Conservation (phyloP, 2,888 invertebrate genomes). For the Phymatocera aterrima region DNA sequence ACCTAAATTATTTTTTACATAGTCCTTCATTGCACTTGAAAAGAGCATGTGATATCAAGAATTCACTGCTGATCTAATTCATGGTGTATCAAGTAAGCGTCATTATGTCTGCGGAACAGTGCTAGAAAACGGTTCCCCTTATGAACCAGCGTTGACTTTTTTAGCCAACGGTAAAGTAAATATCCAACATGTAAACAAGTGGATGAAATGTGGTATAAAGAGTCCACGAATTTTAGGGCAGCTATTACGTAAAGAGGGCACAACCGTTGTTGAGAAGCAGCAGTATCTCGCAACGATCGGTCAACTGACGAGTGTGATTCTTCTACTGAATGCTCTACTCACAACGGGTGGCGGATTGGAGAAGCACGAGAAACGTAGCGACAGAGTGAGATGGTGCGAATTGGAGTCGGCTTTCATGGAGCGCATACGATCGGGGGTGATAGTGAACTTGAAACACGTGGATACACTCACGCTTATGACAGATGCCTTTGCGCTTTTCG, state of each 20-base stretch:
- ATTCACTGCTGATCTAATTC: background rate
- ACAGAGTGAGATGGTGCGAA: background rate
- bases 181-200: background rate
- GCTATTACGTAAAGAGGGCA: background rate
- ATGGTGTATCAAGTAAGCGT: background rate
- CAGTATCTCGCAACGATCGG: background rate
- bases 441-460: conserved; percentile 47
- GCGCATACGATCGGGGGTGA: conserved; percentile 1
- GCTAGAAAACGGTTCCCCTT: background rate
- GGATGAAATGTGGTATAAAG: background rate
- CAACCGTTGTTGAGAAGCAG: background rate
- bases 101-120: background rate
- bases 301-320: background rate
- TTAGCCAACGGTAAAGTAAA: background rate
- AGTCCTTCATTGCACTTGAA: too few species aligned
- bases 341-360: background rate
- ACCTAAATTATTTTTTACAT: too few species aligned
- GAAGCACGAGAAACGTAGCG: background rate
- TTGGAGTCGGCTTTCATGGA: background rate
- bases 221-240: background rate
- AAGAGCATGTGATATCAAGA: too few species aligned
- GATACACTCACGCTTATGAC: conserved; percentile 49
- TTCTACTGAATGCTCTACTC: background rate
- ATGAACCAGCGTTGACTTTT: background rate
- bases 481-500: conserved; percentile 48